Base-by-base conservation (phyloP, 1,140 invertebrate genomes). In the Aethina tumida region DNA sequence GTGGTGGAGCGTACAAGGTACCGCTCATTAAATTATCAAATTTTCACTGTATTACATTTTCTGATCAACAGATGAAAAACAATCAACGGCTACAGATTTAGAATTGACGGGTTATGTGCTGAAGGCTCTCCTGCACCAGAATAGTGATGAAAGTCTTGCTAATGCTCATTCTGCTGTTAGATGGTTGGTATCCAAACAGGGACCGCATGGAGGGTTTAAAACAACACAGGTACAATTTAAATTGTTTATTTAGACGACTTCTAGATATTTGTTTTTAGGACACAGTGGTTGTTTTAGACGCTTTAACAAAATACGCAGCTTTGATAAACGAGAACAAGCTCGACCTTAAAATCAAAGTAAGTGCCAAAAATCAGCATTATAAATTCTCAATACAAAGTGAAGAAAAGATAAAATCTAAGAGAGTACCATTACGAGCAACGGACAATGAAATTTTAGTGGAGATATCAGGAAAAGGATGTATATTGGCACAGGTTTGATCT, bases 51-150 rank as follows among this genome's bases (percentile, higher is more conserved):
- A 25, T 4, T 29, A 4, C 13, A 17, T 31, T 10, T 16, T 31
- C 9, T 19, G 13, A 13, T 33, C 13, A 4, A 16, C n/a, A 17
- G 25, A 20, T 25, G 30, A 35, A 14, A 41, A 43, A 21, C 35
- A 34, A 6, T 39, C 39, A 5, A 7, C 7, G 13, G 43, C 58
- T 2, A 50, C 45, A 31, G 49, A 58, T 45, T 69, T 84, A 29
- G 81, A 85, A 59, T 78, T 79, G 53, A 79, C 79, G 2, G 65
- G 76, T 2, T 85, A 84, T 52, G 75, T 65, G 2, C 51, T 83
- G 8, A 55, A 83, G 22, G 68, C 77, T 10, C 60, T 74, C 24
- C 47, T 79, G 21, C 63, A 66, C 46, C 47, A 73, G 18, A 65
- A 69, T 2, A 69, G 65, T 2, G 61, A 72, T 17, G 65, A 67